Evolutionary conservation across 2,888 invertebrate genomes (phyloP), one percentile per base, ranked within the genome.

Genomic region (Axea sp.): DNA sequence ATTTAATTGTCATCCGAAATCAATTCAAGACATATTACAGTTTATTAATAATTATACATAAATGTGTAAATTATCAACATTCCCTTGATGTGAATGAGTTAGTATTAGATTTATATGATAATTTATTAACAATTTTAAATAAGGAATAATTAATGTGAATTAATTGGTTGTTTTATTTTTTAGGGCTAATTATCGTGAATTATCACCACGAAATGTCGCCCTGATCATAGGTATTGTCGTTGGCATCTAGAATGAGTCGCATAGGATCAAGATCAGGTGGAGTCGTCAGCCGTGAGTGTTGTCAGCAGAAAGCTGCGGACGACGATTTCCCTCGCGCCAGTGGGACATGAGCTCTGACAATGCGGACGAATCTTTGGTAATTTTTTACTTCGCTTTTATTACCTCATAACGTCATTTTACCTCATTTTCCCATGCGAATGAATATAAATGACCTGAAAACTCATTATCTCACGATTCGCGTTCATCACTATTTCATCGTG

Each of bases 301-400:
- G 73, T 80, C 79, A 76, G 80, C 78, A 55, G 77, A 74, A 57
- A 62, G 49, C 55, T 55, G 68, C 73, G 67, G 73, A 73, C 75
- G 78, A 77, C 76, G 55, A 68, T 69, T 80, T 80, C 79, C 78
- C 80, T 78, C 82, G 80, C 79, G 83, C 82, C 79, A 80, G 81
- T 79, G 82, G 86, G 86, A 83, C 85, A 87, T 87, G 86, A 87
- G 83, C 86, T 83, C 84, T 86, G 86, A 86, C 84, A 87, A 87
- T 87, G 87, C 83, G 81, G 87, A 87, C 81, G 87, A 87, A 84
- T 87, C 87, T 86, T 86, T 87, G 87, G 87, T 87, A 85, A 86
- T 83, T 83, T 82, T 81, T 69, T 37, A 45, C 37, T 8, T 64
- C 28, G 33, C 43, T 19, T 49, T 31, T 15, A 17, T 59, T 59